Evolutionary conservation across 1,140 invertebrate species (phyloP), one percentile per base, ranked within the genome.

Genomic region (Penaeus vannamei): DNA sequence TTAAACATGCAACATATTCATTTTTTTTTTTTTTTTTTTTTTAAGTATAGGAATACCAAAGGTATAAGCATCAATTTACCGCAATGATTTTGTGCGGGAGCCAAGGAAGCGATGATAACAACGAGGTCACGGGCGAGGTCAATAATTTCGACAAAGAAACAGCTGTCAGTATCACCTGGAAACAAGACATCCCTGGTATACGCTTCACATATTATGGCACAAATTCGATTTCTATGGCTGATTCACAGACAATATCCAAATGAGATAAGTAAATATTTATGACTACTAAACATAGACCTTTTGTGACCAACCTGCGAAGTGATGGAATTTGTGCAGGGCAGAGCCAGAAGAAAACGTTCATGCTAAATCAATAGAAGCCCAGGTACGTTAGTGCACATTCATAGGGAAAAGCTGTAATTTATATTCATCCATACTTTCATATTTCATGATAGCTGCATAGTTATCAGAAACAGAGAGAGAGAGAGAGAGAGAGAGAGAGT

Each of bases 81-180:
- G 72, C 26, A 7, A 76, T 29, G 17, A 76, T n/a, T 76, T 10
- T 76, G 72, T 22, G 20, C 17, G 29, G 29, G 20, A 76, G 29
- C 72, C 72, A 76, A 36, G 72, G 72, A 14, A 76, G 20, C 7
- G 72, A 76, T 36, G 29, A 7, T 29, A 76, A 5, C 19, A 76
- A 36, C 22, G 72, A 20, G 29, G 72, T 19, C 29, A 76, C 1
- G 20, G 72, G 26, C 72, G 42, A 20, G 29, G 23, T 76, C 29
- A 76, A 12, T 7, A 76, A 19, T 20, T 76, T 12, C 22, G 29
- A 8, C 17, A 76, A 36, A 26, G 72, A 12, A 29, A 76, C 19
- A 20, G 42, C 72, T 76, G 72, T 76, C 19, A 76, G 72, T 20
- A 76, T 76, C 29, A 76, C 72, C 72, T 76, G 72, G 12, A 76